Base-by-base conservation (phyloP, 2,888 invertebrate species). In the Mylabris sibirica region DNA sequence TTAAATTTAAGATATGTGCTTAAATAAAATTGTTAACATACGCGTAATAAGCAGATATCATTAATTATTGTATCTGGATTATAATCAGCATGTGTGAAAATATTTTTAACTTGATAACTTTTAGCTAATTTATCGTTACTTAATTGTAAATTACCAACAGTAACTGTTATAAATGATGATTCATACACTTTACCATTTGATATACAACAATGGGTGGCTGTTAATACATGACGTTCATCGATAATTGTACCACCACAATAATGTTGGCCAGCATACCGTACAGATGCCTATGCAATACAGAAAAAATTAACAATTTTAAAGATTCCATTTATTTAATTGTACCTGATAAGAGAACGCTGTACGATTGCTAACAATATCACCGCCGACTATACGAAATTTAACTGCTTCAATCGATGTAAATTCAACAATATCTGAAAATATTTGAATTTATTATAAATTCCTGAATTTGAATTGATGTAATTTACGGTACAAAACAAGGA, bases 231-330 rank as follows among this genome's bases (percentile, higher is more conserved):
- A 44, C 30, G 41, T 17, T 62, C n/a, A 24, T 65, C 67, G 14
- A 70, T 65, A 17, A 70, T 70, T 3, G 67, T 61, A n/a, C 70
- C 70, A 49, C 65, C 70, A 53, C 70, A 70, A 53, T 41, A 44
- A 35, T 59, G 67, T 6, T 4, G n/a, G 0, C 49, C 62, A 34
- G 61, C 41, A 14, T 44, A 62, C 3, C 59, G 69, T 24, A 69
- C 17, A 17, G 44, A 38, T 20, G 38, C 68, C 68, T 68, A n/a
- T n/a, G n/a, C 4, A 30, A 35, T 17, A 0, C 11, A 3, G 30
- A 59, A 12, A 5, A 59, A 20, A 59, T 59, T 20, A 4, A 22
- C 11, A 59, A 59, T 26, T 59, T 59, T 30, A 30, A 30, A 3
- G 30, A 30, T 30, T 30, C 5, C 30, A 30, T 30, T 30, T 30